Percentiles rank a stretch among this genome's conserved stretches.
These are phyloP conservation scores for Campylomormyrus numenius DNA, from an alignment of 2,113 vertebrate genomes.

Conservation along the genomic window DNA sequence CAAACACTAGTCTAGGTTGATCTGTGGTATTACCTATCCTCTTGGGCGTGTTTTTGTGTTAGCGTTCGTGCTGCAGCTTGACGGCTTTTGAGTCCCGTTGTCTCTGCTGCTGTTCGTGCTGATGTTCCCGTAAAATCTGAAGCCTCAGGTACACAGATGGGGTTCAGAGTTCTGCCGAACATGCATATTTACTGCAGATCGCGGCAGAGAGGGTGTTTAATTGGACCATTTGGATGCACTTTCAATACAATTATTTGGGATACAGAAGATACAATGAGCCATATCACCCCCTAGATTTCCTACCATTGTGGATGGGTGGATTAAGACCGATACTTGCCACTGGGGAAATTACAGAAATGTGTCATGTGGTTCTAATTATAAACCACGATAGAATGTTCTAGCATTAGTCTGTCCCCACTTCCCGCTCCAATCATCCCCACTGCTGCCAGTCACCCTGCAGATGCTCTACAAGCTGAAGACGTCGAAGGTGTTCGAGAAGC, in stretches of 20 bases:
- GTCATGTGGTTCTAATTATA: conserved; percentile 5
- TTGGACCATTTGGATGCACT: no score
- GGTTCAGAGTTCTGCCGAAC: not conserved
- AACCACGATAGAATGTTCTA: not conserved
- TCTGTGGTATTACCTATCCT: not conserved
- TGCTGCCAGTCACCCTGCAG: conserved; percentile 80
- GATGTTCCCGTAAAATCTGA: not conserved
- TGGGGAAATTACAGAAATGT: not conserved
- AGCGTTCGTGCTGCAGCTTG: not conserved
- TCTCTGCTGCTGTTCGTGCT: no score
- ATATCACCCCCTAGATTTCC: not conserved
- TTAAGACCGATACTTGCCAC: not conserved
- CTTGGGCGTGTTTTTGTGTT: not conserved
- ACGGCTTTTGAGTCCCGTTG: not conserved
- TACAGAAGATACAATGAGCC: not conserved
- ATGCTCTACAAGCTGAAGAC: conserved; percentile 98
- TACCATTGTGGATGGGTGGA: not conserved
- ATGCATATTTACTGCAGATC: not conserved
- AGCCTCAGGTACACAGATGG: not conserved
- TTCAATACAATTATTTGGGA: not conserved
- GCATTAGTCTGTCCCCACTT: not conserved
- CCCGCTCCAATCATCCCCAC: not conserved
- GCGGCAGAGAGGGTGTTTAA: not conserved
- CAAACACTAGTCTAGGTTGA: not conserved
- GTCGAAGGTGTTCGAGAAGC: conserved; percentile 94